Percentiles rank a stretch among this genome's conserved stretches.
Evolutionary conservation across 1,140 invertebrate species (phyloP).

Genomic region (Solen grandis): DNA sequence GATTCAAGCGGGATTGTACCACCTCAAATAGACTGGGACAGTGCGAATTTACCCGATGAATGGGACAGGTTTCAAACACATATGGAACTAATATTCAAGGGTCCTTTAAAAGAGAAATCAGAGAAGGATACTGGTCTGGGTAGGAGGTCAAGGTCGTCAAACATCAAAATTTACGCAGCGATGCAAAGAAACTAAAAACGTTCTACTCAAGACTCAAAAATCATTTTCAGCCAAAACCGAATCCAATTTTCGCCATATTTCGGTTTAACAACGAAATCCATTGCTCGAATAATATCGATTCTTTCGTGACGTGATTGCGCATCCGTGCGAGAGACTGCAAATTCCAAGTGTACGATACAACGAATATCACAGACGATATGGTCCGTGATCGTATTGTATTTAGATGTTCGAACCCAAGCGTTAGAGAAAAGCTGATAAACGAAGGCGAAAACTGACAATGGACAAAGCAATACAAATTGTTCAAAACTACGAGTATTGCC

Average conservation of each 20-base stretch:
- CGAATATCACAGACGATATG: too few species aligned
- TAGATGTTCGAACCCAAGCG: too few species aligned
- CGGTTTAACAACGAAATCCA: background rate
- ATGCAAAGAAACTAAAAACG: too few species aligned
- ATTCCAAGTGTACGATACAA: background rate
- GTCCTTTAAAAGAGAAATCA: conserved; percentile 41
- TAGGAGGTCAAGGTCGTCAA: conserved; percentile 44
- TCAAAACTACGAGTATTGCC: too few species aligned
- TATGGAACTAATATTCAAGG: conserved; percentile 48
- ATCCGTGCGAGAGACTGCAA: background rate
- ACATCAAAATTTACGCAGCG: too few species aligned
- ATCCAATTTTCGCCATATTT: conserved; percentile 21
- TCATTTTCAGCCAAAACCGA: too few species aligned
- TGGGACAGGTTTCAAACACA: conserved; percentile 55
- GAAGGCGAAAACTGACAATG: too few species aligned
- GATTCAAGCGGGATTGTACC: conserved; percentile 7
- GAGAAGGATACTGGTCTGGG: conserved; percentile 47
- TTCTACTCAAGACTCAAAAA: too few species aligned
- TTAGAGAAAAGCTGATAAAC: too few species aligned
- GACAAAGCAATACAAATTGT: too few species aligned
- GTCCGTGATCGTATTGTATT: too few species aligned
- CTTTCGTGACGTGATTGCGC: background rate
- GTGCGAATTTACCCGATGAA: conserved; percentile 41
- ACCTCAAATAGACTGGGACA: conserved; percentile 47
- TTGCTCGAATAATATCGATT: background rate